These are phyloP conservation scores for Helicolenus hilgendorfi DNA, from an alignment of 2,797 vertebrate species.

Conservation along the genomic window DNA sequence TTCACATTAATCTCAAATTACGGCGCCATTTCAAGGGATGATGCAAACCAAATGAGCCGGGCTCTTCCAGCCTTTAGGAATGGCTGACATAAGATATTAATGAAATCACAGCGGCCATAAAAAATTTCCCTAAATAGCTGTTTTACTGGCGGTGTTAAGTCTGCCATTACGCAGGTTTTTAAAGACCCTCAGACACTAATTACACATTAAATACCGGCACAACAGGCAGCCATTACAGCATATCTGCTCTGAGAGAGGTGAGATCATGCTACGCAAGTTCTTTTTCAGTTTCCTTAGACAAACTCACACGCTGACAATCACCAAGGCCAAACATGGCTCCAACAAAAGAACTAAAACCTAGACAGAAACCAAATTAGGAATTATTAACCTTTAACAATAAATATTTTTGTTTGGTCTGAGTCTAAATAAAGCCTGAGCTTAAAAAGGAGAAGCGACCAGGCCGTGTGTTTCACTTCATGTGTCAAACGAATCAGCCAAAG, in stretches of 20 bases:
- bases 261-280: conserved; percentile 63
- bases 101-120: conserved; percentile 63
- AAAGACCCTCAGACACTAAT: conserved; percentile 72
- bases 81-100: conserved; percentile 67
- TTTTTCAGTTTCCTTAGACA: conserved; percentile 33
- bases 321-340: conserved; percentile 23
- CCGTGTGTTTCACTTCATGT: conserved; percentile 42
- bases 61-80: conserved; percentile 21
- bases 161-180: conserved; percentile 68
- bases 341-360: background rate
- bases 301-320: conserved; percentile 15
- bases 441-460: conserved; percentile 30
- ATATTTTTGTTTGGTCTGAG: background rate
- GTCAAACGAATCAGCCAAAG: conserved; percentile 54
- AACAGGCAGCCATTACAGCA: conserved; percentile 76
- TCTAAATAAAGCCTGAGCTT: conserved; percentile 35
- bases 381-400: conserved; percentile 16
- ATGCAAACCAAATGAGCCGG: conserved; percentile 46
- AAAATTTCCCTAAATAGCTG: conserved; percentile 56
- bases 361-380: conserved; percentile 18
- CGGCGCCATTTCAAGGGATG: conserved; percentile 23
- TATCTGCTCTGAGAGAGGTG: conserved; percentile 59
- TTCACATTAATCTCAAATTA: conserved; percentile 29
- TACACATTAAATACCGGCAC: conserved; percentile 67
- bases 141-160: conserved; percentile 63